Percentiles rank a stretch among this genome's conserved stretches.
These are phyloP conservation scores for Drosophila subpulchrella DNA, from an alignment of 1,140 invertebrate genomes.

Conservation along the genomic window DNA sequence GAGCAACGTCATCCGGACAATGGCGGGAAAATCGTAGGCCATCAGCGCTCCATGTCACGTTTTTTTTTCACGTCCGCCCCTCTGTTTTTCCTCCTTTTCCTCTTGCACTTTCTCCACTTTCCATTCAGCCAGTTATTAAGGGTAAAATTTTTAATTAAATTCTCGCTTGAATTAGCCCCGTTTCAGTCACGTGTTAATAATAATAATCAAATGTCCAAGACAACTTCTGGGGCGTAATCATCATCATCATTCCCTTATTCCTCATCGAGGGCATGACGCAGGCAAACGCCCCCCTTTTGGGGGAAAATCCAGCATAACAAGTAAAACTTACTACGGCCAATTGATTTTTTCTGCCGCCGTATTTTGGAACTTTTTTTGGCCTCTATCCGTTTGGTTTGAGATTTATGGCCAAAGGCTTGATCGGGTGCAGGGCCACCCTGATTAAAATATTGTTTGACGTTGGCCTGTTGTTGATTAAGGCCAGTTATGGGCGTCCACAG, in stretches of 20 bases:
- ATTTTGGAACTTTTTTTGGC: not conserved
- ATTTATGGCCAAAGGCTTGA: slow-evolving; percentile 43
- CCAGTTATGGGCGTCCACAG: slow-evolving; percentile 30
- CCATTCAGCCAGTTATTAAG: slow-evolving; percentile 53
- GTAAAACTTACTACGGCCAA: slow-evolving; percentile 56
- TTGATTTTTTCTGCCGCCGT: slow-evolving; percentile 42
- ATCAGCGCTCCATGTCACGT: slow-evolving; percentile 62
- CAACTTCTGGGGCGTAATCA: slow-evolving; percentile 28
- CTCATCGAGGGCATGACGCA: slow-evolving; percentile 43
- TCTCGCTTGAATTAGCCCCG: slow-evolving; percentile 74
- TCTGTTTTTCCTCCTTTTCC: not conserved
- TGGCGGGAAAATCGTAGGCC: slow-evolving; percentile 16
- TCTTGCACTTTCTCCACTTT: slow-evolving; percentile 1
- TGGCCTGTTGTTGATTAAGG: slow-evolving; percentile 50
- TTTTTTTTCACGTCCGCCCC: not conserved
- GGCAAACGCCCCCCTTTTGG: slow-evolving; percentile 4
- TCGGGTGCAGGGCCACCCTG: slow-evolving; percentile 28
- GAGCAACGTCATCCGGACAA: slow-evolving; percentile 63
- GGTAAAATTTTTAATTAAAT: slow-evolving; percentile 78
- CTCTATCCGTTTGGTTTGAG: slow-evolving; percentile 25
- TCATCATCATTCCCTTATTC: not conserved
- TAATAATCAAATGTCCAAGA: slow-evolving; percentile 72
- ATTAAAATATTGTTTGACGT: slow-evolving; percentile 71
- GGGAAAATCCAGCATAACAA: slow-evolving; percentile 40
- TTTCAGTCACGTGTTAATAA: slow-evolving; percentile 80